A percentile compares a stretch with the other conserved stretches of the same genome.
Conservation (phyloP, 1,140 invertebrate genomes). For the Lethrus apterus region DNA sequence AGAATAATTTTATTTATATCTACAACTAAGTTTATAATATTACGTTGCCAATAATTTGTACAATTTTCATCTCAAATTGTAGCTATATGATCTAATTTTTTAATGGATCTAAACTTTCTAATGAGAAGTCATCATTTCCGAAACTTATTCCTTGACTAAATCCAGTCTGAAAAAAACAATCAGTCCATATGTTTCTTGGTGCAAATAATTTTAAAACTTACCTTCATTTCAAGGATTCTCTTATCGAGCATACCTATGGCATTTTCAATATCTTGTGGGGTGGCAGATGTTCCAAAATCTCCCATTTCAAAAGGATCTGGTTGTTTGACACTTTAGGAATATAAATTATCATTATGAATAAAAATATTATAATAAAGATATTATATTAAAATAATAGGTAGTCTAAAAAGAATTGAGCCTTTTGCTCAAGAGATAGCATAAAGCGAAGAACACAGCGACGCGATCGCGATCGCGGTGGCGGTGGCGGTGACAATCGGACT, state of each 20-base stretch:
- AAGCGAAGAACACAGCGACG: too few species aligned
- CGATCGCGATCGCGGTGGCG: too few species aligned
- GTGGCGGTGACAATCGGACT: too few species aligned
- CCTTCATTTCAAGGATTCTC: slow-evolving; percentile 76
- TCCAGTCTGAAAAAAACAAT: slow-evolving; percentile 56
- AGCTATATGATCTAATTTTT: too few species aligned
- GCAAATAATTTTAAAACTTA: slow-evolving; percentile 33
- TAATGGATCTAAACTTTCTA: slow-evolving; percentile 77
- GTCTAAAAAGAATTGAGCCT: too few species aligned
- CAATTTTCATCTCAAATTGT: too few species aligned
- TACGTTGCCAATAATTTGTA: too few species aligned
- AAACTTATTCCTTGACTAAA: slow-evolving; percentile 71
- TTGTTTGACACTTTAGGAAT: slow-evolving; percentile 30
- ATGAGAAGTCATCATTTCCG: slow-evolving; percentile 76
- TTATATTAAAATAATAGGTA: too few species aligned
- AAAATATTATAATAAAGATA: slow-evolving; percentile 2
- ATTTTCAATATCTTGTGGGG: slow-evolving; percentile 54
- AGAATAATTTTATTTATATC: too few species aligned
- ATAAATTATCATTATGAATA: not conserved
- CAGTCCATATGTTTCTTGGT: not conserved
- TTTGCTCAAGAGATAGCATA: not conserved
- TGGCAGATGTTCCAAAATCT: slow-evolving; percentile 53
- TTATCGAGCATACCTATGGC: slow-evolving; percentile 71
- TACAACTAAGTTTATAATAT: too few species aligned
- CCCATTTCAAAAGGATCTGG: slow-evolving; percentile 73